Base-by-base conservation (phyloP, 2,113 vertebrate genomes). In the Falco punctatus region DNA sequence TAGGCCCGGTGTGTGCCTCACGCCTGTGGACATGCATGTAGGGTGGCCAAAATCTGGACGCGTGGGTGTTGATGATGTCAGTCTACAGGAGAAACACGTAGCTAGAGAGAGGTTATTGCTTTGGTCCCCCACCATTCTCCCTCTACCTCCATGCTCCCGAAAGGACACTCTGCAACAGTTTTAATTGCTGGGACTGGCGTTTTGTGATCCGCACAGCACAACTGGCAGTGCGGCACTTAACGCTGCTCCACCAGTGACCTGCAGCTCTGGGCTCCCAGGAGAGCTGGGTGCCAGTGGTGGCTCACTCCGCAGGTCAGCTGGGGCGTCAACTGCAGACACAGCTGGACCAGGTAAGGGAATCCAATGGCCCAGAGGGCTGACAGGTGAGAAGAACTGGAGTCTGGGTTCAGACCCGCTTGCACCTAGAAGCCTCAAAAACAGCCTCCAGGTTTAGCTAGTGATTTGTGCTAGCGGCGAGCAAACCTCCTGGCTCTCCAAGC, bases 11-110 rank as follows among this genome's bases (percentile, higher is more conserved):
- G 7, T 5, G 38, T n/a, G 35, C 22, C 71, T 51, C 5, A 4
- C 15, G 9, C 8, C 27, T 44, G 20, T 19, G 51, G 33, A 33
- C 5, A 11, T 2, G 0, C 8, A 4, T 11, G 16, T 22, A 26
- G 65, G 46, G 66, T 75, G 66, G 42, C 23, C 58, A 64, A 26
- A 7, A 20, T 6, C 42, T 44, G 58, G 32, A 33, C 32, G 48
- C 44, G 8, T 0, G 4, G 28, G 32, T 51, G 27, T 64, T 83
- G 51, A 9, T 13, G 20, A 26, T 26, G 44, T 42, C 54, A 35
- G 12, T 40, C 58, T 51, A 13, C 3, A 59, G 44, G 15, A 73
- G 9, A 44, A 61, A n/a, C 20, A 32, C 44, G 30, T 8, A 9
- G 23, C 24, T 58, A 42, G 28, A 35, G 51, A 11, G 27, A 17